Base-by-base conservation (phyloP, 1,140 invertebrate genomes). In the Venustaconcha ellipsiformis region DNA sequence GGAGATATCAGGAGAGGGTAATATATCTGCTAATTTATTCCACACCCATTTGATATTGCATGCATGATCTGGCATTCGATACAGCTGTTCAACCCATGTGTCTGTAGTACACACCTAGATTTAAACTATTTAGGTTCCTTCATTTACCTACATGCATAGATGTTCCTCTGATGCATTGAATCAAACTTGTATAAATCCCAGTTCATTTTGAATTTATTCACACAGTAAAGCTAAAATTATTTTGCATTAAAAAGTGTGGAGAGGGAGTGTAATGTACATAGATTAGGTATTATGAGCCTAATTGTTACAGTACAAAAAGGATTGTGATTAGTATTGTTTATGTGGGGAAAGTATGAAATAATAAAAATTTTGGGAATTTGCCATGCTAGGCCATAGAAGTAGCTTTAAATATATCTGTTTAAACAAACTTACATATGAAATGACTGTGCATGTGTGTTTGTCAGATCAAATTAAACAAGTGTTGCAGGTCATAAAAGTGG, bases 1-100 rank as follows among this genome's bases (percentile, higher is more conserved):
- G 89, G 55, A 69, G 88, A 37, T 89, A 88, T 67, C 86, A 89
- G 73, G 86, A 89, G 74, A 80, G 86, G 72, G 88, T 89, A 76
- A 77, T 65, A 72, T 48, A 13, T n/a, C 18, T 65, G 23, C 11
- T 20, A 13, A 20, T 64, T 48, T 12, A 70, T 14, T 15, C 12
- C 20, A 14, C 14, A 14, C 14, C 63, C 14, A 64, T 14, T 14
- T 64, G 1, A 14, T 64, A 20, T 18, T 26, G 2, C 14, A 23
- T 64, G 14, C 20, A 3, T 18, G 14, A 14, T 14, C n/a, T 15
- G 15, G 14, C 14, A 18, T 14, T 18, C 1, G 1, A 14, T 18
- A 15, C 63, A 64, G 14, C 26, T 30, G 26, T 30, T 30, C n/a
- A 14, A 18, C n/a, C n/a, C n/a, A 18, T 23, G 14, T 15, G 1